Base-by-base conservation (phyloP, 2,113 vertebrate genomes). In the Actenoides hombroni region DNA sequence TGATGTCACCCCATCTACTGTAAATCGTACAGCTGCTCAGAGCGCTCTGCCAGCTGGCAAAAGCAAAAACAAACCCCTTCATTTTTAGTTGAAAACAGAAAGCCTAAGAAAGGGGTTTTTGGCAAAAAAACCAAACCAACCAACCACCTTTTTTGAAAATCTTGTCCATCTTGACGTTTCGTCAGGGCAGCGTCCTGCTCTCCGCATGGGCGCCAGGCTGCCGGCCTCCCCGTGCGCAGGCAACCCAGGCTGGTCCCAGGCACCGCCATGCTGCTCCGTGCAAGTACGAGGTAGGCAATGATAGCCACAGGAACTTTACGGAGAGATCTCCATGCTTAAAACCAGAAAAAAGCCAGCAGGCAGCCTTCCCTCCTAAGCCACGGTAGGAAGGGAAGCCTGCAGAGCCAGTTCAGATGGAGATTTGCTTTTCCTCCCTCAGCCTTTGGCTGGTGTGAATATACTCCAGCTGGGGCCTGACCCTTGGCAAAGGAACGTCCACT, bases 391-490 rank as follows among this genome's bases (percentile, higher is more conserved):
- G 40, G 63, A 76, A 53, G 56, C 37, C 51, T 20, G 4, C 26
- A 90, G 42, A 53, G 60, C 9, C 8, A 61, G 46, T 3, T 39
- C 60, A 67, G 51, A 54, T 69, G 59, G 44, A 81, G 56, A 59
- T 87, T 1, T 44, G 26, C 35, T 65, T 31, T 57, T 78, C 13
- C 37, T 84, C 23, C 56, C 60, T 81, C 16, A 37, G 24, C 31
- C 37, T 65, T 31, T 17, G n/a, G 39, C 12, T 63, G 21, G 3
- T 74, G 23, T 1, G 2, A 86, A 60, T 24, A 16, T 2, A 8
- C 4, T 23, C 8, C 64, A 80, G 1, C 0, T 0, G 13, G 6
- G 8, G 20, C 16, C 48, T 60, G 35, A 64, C 2, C 7, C 28
- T 39, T 17, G 1, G 1, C 16, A 20, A 13, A 11, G 6, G 14